Percentiles rank a stretch among this genome's conserved stretches.
phyloP scores from a whole-genome alignment of 2,888 invertebrate species.

The Venusia cambrica region DNA sequence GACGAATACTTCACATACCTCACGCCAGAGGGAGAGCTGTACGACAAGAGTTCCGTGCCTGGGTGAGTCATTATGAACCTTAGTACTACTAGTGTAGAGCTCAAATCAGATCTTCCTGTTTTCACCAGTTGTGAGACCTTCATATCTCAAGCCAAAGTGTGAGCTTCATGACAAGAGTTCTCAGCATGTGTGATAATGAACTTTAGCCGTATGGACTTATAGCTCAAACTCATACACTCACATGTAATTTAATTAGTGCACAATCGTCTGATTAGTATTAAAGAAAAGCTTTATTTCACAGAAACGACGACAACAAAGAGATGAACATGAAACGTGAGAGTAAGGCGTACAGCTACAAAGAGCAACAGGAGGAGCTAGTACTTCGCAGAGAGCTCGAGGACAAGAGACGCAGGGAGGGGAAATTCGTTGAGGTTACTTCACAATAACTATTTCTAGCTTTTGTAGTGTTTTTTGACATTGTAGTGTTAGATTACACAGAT shows the following conservation, averaged over 20 bases:
- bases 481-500: not conserved
- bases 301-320: slow-evolving; percentile 71
- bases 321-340: slow-evolving; percentile 97
- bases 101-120: too few relatives aligned
- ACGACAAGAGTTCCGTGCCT: slow-evolving; percentile 87
- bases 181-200: slow-evolving; percentile 27
- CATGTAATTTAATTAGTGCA: too few relatives aligned
- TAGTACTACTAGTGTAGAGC: not conserved
- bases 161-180: too few relatives aligned
- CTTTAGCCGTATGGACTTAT: not conserved
- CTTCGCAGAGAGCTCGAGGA: slow-evolving; percentile 95
- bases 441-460: not conserved
- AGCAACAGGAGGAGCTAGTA: slow-evolving; percentile 97
- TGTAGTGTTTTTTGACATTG: not conserved
- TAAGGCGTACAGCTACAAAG: slow-evolving; percentile 97
- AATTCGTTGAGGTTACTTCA: slow-evolving; percentile 85
- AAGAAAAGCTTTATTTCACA: slow-evolving; percentile 35
- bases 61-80: slow-evolving; percentile 41
- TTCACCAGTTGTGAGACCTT: too few relatives aligned
- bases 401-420: slow-evolving; percentile 90
- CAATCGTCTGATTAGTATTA: too few relatives aligned
- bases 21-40: slow-evolving; percentile 94
- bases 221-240: too few relatives aligned
- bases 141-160: too few relatives aligned
- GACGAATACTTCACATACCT: slow-evolving; percentile 80